Conservation (phyloP, 1,140 invertebrate species). For the Rhyacophila brunnea region DNA sequence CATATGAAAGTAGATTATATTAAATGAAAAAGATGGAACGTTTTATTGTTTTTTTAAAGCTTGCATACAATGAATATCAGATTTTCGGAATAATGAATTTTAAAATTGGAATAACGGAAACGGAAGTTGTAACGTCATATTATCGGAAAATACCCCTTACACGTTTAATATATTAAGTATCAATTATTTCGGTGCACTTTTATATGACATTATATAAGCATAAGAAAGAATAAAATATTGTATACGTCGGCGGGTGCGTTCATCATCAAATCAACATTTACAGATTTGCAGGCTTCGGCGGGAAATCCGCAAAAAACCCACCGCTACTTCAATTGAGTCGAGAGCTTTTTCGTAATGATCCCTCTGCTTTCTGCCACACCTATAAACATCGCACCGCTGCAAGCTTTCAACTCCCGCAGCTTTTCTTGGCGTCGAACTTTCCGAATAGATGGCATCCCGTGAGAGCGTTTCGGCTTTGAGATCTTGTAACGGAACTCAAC, state of each 20-base stretch:
- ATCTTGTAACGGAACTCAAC: constrained; percentile 10
- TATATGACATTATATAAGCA: too few relatives aligned
- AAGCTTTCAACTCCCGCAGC: constrained; percentile 13
- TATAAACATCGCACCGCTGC: constrained; percentile 21
- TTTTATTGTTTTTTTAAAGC: too few relatives aligned
- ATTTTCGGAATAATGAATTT: too few relatives aligned
- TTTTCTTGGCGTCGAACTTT: constrained; percentile 9
- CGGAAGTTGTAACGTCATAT: too few relatives aligned
- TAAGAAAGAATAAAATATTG: too few relatives aligned
- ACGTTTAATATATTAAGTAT: too few relatives aligned
- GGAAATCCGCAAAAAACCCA: constrained; percentile 21
- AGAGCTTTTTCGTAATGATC: constrained; percentile 28
- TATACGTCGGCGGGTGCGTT: not conserved
- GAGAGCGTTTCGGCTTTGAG: not conserved
- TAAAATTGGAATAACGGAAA: too few relatives aligned
- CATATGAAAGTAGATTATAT: too few relatives aligned
- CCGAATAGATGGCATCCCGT: not conserved
- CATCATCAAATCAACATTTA: constrained; percentile 33
- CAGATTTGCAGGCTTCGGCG: constrained; percentile 28
- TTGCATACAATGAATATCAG: too few relatives aligned
- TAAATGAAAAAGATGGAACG: too few relatives aligned
- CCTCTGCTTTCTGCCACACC: constrained; percentile 16
- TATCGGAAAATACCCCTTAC: too few relatives aligned
- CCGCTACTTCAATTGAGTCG: constrained; percentile 28
- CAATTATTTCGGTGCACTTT: too few relatives aligned